phyloP scores from a whole-genome alignment of 2,797 vertebrate species.

The Pristis pectinata region DNA sequence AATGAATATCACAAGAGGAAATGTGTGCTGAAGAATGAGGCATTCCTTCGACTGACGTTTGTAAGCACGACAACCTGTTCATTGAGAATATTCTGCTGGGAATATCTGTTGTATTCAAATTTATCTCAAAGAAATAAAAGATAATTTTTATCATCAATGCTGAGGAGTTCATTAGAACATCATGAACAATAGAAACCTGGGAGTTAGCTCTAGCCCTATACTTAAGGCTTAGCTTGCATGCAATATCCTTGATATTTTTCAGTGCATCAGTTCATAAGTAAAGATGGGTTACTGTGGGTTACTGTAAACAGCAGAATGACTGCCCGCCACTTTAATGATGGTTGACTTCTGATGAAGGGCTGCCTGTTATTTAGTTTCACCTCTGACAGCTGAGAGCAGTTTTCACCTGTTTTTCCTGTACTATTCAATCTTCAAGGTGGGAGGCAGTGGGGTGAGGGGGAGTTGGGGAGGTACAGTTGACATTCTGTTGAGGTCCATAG shows the following conservation, averaged over 20 bases:
- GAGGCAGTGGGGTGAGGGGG: not conserved
- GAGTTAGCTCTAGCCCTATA: not conserved
- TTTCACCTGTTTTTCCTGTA: not conserved
- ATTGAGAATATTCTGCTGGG: not conserved
- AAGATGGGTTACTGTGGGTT: not conserved
- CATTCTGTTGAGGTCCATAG: not conserved
- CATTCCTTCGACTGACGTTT: not conserved
- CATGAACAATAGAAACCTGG: not conserved
- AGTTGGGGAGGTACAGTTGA: not conserved
- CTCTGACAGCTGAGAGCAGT: not conserved
- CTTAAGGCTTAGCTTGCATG: not conserved
- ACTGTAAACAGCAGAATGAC: not conserved
- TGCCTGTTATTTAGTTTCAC: not conserved
- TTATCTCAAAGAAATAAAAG: not conserved
- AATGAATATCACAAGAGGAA: not conserved
- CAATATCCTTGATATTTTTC: not conserved
- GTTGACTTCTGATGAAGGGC: not conserved
- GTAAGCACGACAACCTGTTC: not conserved
- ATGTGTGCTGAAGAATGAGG: not conserved
- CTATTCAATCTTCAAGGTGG: not conserved
- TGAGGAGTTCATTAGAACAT: not conserved
- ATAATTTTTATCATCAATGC: not conserved
- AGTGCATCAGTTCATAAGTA: not conserved
- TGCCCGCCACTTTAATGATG: not conserved
- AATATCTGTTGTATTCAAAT: not conserved